Base-by-base conservation (phyloP, 1,140 invertebrate species). In the Apis cerana region DNA sequence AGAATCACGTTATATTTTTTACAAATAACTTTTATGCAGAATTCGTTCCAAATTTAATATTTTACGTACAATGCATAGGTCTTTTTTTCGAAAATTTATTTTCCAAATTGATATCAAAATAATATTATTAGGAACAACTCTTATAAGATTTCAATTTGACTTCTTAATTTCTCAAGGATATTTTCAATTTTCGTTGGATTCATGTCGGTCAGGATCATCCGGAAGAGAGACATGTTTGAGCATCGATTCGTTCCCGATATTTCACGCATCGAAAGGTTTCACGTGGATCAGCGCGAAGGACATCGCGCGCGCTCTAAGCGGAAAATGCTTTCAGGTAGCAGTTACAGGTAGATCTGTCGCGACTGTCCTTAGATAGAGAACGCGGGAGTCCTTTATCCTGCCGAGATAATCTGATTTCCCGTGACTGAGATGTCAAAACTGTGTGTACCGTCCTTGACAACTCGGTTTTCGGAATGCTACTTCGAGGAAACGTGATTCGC, bases 341-440 rank as follows among this genome's bases (percentile, higher is more conserved):
- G 58, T 62, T 81, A 79, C 80, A 79, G 75, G 77, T 82, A 88
- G 33, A 21, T 70, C 33, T 69, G 62, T 23, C 50, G 61, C 61
- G 54, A 56, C 19, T 43, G 33, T 62, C 50, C 27, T 50, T 27
- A 61, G 19, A 62, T 13, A 11, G 10, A 78, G 67, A 56, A 80
- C 77, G 17, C 71, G 12, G 76, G 81, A 78, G 85, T 86, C 83
- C 81, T 84, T 91, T 89, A 92, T 91, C 88, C 90, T 82, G 81
- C 77, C 1, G 88, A 91, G 89, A 90, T 92, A 92, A 93, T 92
- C 91, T 89, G 86, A 92, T 91, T 93, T 92, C 69, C 90, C 88
- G 86, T 91, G 90, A 93, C 92, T 90, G 85, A 93, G 91, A 92
- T 84, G 90, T 93, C 92, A 92, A 91, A 91, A 91, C 82, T 89